Base-by-base conservation (phyloP, 1,140 invertebrate genomes). In the Microplitis mediator region DNA sequence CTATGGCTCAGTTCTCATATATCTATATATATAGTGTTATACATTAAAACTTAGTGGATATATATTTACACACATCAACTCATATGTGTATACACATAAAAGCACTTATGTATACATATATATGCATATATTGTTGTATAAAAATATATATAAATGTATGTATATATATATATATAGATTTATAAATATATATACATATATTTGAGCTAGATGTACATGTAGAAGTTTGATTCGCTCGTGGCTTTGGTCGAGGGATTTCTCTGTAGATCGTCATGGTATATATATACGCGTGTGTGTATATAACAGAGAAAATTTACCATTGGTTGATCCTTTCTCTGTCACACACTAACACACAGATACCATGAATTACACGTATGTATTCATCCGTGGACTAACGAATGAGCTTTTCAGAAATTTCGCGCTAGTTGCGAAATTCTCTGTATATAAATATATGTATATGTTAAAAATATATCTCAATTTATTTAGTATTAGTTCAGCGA, bases 231-330 rank as follows among this genome's bases (percentile, higher is more conserved):
- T 71, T 65, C 71, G 71, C 71, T 64, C 56, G 71, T 50, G 63
- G 54, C 62, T 66, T 36, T 72, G 52, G 71, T 39, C 63, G 71
- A 66, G 70, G 70, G 63, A 64, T 71, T 71, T 65, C 62, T 50
- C 51, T 34, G 62, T 71, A 35, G 39, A 64, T 58, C 50, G 58
- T 62, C 56, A 58, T 39, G 51, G 52, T 54, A 54, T 32, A 32
- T 64, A 4, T n/a, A n/a, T 16, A 39, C 39, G 32, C 5, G n/a
- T 62, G 23, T 67, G 67, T 67, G 52, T 58, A 68, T 72, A 67
- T 72, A 23, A 72, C 71, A 60, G 71, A 61, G 71, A 72, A 39
- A 72, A 62, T 72, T 72, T 36, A 72, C 63, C 54, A 72, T 62
- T 60, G 52, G 52, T 16, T 23, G 13, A 60, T 34, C 9, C 61